Evolutionary conservation across 2,888 invertebrate species (phyloP).

Genomic region (Tryphoninae sp.): DNA sequence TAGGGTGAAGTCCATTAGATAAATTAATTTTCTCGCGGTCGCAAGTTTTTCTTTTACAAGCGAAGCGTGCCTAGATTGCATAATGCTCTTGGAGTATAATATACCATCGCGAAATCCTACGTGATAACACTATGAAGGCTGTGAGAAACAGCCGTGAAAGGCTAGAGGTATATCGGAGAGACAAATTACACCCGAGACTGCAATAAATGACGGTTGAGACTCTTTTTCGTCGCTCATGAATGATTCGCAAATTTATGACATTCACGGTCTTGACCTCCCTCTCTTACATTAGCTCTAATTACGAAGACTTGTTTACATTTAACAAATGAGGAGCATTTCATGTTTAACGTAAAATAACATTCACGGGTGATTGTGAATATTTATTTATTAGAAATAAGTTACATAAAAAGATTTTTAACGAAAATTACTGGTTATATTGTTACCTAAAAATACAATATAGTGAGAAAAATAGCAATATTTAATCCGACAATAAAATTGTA

Average conservation of each 20-base stretch:
- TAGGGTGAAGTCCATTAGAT: not conserved
- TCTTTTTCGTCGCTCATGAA: constrained; percentile 8
- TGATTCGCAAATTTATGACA: constrained; percentile 14
- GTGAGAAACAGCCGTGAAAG: not conserved
- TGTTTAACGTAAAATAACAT: too few species aligned
- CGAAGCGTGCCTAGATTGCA: not conserved
- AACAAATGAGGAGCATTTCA: too few species aligned
- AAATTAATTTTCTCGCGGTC: not conserved
- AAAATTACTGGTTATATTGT: too few species aligned
- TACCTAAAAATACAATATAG: too few species aligned
- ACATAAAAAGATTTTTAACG: too few species aligned
- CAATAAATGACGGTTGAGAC: constrained; percentile 1
- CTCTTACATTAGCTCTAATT: not conserved
- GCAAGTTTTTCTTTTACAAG: not conserved
- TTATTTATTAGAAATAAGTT: too few species aligned
- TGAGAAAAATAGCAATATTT: too few species aligned
- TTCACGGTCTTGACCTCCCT: not conserved
- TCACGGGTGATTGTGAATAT: too few species aligned
- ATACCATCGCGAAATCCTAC: not conserved
- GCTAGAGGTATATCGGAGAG: constrained; percentile 4
- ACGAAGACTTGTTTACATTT: not conserved
- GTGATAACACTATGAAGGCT: not conserved
- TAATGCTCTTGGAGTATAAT: too few species aligned
- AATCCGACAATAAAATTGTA: too few species aligned
- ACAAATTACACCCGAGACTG: constrained; percentile 11